phyloP scores from a whole-genome alignment of 1,140 invertebrate species.

The Calosoma granatense region DNA sequence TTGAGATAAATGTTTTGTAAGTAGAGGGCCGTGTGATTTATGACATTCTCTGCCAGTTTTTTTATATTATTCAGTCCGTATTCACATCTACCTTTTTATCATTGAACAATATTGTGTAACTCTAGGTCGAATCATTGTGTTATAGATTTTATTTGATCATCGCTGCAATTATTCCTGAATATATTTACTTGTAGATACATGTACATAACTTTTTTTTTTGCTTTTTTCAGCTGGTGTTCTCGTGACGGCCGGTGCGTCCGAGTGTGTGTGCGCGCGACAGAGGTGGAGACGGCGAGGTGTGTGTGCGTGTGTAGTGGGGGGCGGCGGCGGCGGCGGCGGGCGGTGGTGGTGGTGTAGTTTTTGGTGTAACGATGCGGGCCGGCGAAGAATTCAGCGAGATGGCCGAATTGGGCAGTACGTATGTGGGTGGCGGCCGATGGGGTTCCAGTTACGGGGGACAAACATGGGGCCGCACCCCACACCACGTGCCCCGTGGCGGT shows the following conservation, averaged over 20 bases:
- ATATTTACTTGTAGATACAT: no score
- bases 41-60: no score
- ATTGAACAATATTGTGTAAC: no score
- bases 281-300: neutral
- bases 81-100: no score
- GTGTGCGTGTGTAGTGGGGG: neutral
- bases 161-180: no score
- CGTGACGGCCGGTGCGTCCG: neutral
- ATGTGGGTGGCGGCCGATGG: slow-evolving; percentile 31
- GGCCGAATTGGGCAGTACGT: slow-evolving; percentile 34
- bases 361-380: slow-evolving; percentile 31
- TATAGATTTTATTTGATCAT: no score
- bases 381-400: slow-evolving; percentile 47
- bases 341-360: slow-evolving; percentile 38
- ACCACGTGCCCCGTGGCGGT: neutral
- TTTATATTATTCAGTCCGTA: no score
- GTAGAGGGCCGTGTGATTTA: no score
- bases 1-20: no score
- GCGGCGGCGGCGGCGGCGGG: slow-evolving; percentile 33
- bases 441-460: slow-evolving; percentile 40
- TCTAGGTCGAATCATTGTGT: no score
- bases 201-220: neutral
- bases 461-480: slow-evolving; percentile 28
- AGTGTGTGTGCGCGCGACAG: neutral
- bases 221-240: neutral